Evolutionary conservation across 2,113 vertebrate genomes (phyloP), one percentile per base, ranked within the genome.

Genomic region (Lamprotornis superbus): DNA sequence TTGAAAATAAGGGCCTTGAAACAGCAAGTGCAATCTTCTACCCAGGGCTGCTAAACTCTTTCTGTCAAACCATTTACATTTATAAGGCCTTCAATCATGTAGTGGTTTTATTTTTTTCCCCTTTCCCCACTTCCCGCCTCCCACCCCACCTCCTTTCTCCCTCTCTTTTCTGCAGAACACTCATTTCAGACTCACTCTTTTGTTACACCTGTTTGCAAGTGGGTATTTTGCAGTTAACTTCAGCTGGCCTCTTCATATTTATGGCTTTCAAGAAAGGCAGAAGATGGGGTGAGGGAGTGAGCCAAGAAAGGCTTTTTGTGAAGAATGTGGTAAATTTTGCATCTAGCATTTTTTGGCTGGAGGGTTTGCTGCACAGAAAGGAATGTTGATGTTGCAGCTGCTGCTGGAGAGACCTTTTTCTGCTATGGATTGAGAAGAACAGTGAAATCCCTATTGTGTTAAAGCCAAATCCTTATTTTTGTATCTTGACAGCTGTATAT

Each of bases 31-130:
- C 94, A 95, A 97, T 98, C 96, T 97, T 97, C 97, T 73, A 86
- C 83, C 68, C 83, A 87, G 93, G 96, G 70, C 93, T 87, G 79
- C 83, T 90, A 95, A 95, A 93, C 46, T 71, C 47, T 94, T 96
- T 92, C 91, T 96, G 90, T 83, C 93, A 95, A 97, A 85, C 83
- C 40, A 96, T 97, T 96, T 96, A 96, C 95, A 97, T 96, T 96
- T 86, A 96, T 97, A 95, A 95, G 94, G 85, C 74, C 76, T 97
- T 96, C 94, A 94, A 31, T 82, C 93, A 87, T 55, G 69, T 87
- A 61, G 56, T 12, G 15, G 5, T 19, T 76, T 17, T 56, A 69
- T 59, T 84, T 90, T 79, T 81, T 64, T 28, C 23, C 55, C 47
- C 9, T 64, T 84, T 73, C 22, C 25, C 33, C 63, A 21, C 22